These are phyloP conservation scores for Myiothlypis chrysogaster DNA, from an alignment of 2,797 vertebrate species.

Conservation along the genomic window DNA sequence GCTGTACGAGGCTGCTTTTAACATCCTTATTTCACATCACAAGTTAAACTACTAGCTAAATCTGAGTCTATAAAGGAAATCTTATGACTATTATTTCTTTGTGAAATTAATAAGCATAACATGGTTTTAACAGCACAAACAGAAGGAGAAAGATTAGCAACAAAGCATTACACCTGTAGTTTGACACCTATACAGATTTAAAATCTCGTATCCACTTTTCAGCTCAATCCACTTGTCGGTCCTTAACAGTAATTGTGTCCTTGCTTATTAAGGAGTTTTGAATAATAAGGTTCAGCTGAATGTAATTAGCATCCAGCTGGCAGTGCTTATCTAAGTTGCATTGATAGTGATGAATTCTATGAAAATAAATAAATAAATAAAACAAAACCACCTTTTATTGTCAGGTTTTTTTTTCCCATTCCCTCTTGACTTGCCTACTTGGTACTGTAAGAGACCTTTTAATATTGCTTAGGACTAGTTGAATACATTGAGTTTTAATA, in stretches of 20 bases:
- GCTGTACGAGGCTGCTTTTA: background rate
- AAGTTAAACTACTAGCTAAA: background rate
- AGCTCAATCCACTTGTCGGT: background rate
- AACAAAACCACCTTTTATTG: background rate
- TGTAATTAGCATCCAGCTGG: conserved; percentile 33
- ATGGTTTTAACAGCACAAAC: background rate
- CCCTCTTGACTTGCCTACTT: background rate
- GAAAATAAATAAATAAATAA: no score
- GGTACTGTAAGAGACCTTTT: background rate
- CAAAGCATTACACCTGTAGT: background rate
- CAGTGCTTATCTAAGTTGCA: background rate
- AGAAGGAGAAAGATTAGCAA: background rate
- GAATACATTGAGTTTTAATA: background rate
- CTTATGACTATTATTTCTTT: rapidly evolving
- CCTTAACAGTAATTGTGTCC: background rate
- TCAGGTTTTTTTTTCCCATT: background rate
- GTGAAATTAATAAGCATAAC: background rate
- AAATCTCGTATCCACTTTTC: background rate
- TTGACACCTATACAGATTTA: background rate
- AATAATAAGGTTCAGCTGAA: conserved; percentile 41
- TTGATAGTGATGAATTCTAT: background rate
- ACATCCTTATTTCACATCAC: background rate
- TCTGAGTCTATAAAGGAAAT: background rate
- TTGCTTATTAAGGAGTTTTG: background rate
- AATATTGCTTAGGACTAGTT: background rate